Conservation (phyloP, 2,797 vertebrate genomes). For the Sparidentex hasta region DNA sequence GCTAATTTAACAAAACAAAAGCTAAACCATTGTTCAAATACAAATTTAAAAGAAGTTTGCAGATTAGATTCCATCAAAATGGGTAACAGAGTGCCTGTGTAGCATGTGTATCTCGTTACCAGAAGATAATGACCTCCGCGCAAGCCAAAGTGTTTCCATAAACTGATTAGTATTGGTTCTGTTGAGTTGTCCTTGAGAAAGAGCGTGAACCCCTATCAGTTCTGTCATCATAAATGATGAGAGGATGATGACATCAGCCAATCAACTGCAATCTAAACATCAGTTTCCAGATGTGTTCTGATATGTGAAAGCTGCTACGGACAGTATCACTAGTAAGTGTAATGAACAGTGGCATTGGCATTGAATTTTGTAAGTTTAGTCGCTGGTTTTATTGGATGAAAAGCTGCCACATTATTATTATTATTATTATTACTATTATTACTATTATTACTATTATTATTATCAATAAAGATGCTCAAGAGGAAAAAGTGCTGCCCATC, state of each 20-base stretch:
- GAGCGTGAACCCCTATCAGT: not conserved
- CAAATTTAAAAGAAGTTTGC: not conserved
- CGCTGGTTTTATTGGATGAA: not conserved
- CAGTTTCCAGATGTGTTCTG: slow-evolving; percentile 11
- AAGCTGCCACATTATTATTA: not conserved
- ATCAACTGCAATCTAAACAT: slow-evolving; percentile 20
- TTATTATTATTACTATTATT: no score
- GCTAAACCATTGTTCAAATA: not conserved
- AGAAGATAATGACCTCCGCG: slow-evolving; percentile 31
- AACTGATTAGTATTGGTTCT: slow-evolving; percentile 37
- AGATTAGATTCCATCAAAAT: not conserved
- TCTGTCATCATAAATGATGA: slow-evolving; percentile 1
- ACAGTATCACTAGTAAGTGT: slow-evolving; percentile 3
- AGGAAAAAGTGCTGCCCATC: not conserved
- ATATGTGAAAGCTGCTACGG: slow-evolving; percentile 1
- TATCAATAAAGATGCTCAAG: not conserved
- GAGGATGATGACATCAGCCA: slow-evolving; percentile 17
- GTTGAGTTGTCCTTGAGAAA: slow-evolving; percentile 33
- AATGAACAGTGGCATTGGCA: not conserved
- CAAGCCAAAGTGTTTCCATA: slow-evolving; percentile 27
- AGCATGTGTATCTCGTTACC: slow-evolving; percentile 1
- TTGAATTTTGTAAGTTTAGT: not conserved
- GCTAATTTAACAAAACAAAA: not conserved
- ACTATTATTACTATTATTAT: no score
- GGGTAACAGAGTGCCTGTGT: not conserved